Percentiles rank a stretch among this genome's conserved stretches.
Evolutionary conservation across 2,113 vertebrate genomes (phyloP).

Genomic region (Camelus bactrianus): DNA sequence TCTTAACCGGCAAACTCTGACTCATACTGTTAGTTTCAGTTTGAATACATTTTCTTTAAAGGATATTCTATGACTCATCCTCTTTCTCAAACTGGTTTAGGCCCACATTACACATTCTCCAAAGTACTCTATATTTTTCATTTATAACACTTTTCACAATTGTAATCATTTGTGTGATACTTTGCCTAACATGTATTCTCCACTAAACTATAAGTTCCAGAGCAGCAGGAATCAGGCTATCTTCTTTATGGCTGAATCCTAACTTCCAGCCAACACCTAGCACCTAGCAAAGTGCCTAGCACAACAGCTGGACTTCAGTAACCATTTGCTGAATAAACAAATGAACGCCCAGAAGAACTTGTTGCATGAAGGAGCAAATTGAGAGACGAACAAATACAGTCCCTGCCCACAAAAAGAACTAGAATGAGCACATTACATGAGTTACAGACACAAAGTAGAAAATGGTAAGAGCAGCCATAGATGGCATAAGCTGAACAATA

Average conservation of each 20-base stretch:
- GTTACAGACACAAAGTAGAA: slow-evolving; percentile 50
- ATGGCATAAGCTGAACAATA: neutral
- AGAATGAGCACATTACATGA: slow-evolving; percentile 5
- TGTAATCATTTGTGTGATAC: slow-evolving; percentile 27
- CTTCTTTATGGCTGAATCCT: neutral
- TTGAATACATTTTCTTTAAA: slow-evolving; percentile 47
- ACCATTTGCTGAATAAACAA: slow-evolving; percentile 46
- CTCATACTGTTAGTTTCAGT: neutral
- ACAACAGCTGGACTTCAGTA: neutral
- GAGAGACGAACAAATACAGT: slow-evolving; percentile 30
- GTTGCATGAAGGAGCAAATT: slow-evolving; percentile 21
- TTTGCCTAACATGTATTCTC: neutral
- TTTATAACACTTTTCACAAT: neutral
- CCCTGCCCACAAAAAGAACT: slow-evolving; percentile 9
- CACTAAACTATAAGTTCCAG: neutral
- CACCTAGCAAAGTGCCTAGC: neutral
- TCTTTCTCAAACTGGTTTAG: slow-evolving; percentile 10
- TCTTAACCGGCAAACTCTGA: slow-evolving; percentile 48
- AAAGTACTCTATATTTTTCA: slow-evolving; percentile 26
- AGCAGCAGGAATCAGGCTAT: neutral
- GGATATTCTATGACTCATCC: neutral
- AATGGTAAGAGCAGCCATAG: neutral
- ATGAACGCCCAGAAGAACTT: slow-evolving; percentile 16
- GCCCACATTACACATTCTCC: neutral
- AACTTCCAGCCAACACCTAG: neutral